These are phyloP conservation scores for Nasua narica DNA, from an alignment of 2,797 vertebrate species.

Conservation along the genomic window DNA sequence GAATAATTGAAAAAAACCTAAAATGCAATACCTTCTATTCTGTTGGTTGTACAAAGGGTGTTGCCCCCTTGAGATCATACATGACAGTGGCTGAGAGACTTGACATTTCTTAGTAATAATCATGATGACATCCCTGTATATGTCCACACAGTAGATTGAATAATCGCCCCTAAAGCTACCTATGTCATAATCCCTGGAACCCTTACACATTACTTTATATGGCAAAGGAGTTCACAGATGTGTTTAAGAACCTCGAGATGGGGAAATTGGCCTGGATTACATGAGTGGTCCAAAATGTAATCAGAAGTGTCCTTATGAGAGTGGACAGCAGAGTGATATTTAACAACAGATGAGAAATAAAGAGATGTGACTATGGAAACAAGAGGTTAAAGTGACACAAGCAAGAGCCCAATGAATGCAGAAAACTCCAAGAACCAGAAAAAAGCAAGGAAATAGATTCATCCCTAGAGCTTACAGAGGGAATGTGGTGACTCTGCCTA, in stretches of 20 bases:
- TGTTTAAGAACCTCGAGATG: background rate
- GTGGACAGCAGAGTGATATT: background rate
- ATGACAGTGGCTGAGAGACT: background rate
- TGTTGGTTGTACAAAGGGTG: background rate
- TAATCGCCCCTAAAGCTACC: background rate
- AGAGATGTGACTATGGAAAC: background rate
- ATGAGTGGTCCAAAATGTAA: background rate
- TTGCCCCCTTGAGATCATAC: background rate
- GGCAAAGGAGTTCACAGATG: background rate
- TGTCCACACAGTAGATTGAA: background rate
- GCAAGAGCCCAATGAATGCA: background rate
- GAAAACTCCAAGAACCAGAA: background rate
- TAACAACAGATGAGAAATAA: background rate
- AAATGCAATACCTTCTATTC: background rate
- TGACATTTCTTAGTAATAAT: background rate
- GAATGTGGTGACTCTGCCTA: background rate
- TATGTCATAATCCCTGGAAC: background rate
- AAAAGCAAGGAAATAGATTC: background rate
- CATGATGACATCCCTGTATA: background rate
- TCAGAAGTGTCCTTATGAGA: background rate
- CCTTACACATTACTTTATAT: background rate
- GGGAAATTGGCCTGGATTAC: background rate
- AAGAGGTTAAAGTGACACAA: background rate
- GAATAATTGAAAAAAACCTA: background rate
- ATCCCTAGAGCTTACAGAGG: background rate